Evolutionary conservation across 2,797 vertebrate species (phyloP), one percentile per base, ranked within the genome.

Genomic region (Oreonectes daqikongensis): DNA sequence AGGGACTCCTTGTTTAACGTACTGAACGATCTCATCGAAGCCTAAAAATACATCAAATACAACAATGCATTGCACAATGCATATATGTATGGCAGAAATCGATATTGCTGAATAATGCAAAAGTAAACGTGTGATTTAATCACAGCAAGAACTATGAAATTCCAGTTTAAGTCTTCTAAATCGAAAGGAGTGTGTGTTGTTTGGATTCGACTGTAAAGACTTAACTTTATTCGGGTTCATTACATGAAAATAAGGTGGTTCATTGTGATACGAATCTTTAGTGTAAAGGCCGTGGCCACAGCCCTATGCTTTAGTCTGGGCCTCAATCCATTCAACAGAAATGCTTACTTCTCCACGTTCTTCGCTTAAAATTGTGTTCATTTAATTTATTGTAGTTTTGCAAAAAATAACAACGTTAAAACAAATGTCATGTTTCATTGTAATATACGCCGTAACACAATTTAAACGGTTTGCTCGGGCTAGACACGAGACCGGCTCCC

Each of bases 251-350:
- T 64, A 30, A 53, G 20, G 44, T 30, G 32, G 2, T 70, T 52
- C 32, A 63, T 77, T 70, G 75, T 63, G 67, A 70, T 63, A 63
- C 0, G 44, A 50, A 42, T 69, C 20, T 28, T 69, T 24, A 53
- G 44, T 42, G 57, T 32, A 28, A 46, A 70, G 75, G 75, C 75
- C 75, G 66, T 77, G 67, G 75, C 75, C 75, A 77, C 75, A 77
- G 67, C 75, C 75, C 75, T 70, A 32, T 22, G 75, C 75, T 17
- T 69, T 63, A 57, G 61, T 53, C 67, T 53, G 67, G 75, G 75
- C 75, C 75, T 64, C 32, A 14, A 70, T 11, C 67, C 75, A 77
- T 77, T 77, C 75, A 77, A 32, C 24, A 32, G 7, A 50, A 63
- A 69, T 44, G 50, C 74, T n/a, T 17, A 7, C 12, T 8, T 38